Evolutionary conservation across 2,113 vertebrate genomes (phyloP).

Genomic region (Strix aluco): DNA sequence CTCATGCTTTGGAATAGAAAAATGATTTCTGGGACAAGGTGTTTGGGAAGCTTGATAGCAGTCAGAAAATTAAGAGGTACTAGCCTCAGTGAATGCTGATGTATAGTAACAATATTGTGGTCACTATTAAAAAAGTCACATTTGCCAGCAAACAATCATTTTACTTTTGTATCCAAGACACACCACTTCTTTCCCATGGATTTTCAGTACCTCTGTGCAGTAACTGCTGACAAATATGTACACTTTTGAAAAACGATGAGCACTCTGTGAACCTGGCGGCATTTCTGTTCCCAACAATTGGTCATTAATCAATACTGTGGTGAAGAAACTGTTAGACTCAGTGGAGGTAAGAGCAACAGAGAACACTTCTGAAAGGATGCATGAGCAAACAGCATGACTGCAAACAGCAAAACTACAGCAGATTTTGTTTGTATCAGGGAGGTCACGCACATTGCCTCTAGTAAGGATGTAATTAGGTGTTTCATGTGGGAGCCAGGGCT

Average conservation of each 20-base stretch:
- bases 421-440: not conserved
- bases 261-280: not conserved
- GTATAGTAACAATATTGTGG: slow-evolving; percentile 17
- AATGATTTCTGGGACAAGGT: slow-evolving; percentile 45
- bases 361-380: not conserved
- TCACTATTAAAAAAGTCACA: not conserved
- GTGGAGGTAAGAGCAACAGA: not conserved
- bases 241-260: slow-evolving; percentile 25
- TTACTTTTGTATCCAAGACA: not conserved
- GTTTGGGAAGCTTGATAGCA: slow-evolving; percentile 45
- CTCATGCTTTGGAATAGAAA: slow-evolving; percentile 48
- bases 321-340: not conserved
- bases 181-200: slow-evolving; percentile 32
- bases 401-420: not conserved
- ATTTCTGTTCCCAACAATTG: not conserved
- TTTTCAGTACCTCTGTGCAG: slow-evolving; percentile 41
- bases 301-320: not conserved
- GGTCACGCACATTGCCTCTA: not conserved
- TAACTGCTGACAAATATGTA: slow-evolving; percentile 52
- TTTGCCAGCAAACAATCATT: slow-evolving; percentile 18
- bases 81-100: not conserved
- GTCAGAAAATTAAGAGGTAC: slow-evolving; percentile 9
- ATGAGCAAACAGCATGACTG: not conserved
- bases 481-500: not conserved
- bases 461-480: not conserved